These are phyloP conservation scores for Brachyopa scutellaris DNA, from an alignment of 2,888 invertebrate genomes.

Conservation along the genomic window DNA sequence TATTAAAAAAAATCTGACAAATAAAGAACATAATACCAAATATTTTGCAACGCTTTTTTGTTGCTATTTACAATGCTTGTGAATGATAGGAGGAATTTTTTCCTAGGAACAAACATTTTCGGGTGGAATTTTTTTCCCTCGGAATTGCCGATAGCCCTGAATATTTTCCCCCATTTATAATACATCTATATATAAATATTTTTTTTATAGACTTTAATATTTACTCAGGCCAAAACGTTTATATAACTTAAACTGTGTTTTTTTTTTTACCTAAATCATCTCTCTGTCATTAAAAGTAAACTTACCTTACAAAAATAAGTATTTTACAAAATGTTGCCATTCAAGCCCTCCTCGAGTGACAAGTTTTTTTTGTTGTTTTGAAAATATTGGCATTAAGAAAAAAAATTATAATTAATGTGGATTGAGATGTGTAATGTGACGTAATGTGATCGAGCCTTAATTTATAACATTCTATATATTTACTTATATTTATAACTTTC, in stretches of 20 bases:
- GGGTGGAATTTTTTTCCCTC: too few relatives aligned
- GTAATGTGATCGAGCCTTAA: conserved; percentile 52
- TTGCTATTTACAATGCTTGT: too few relatives aligned
- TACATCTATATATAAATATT: neutral
- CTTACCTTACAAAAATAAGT: conserved; percentile 22
- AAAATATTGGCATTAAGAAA: neutral
- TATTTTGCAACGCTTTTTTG: too few relatives aligned
- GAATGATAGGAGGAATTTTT: too few relatives aligned
- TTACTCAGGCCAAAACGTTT: conserved; percentile 2
- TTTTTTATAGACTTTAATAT: conserved; percentile 6
- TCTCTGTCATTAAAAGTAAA: conserved; percentile 3
- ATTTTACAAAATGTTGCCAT: conserved; percentile 31
- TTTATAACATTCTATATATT: conserved; percentile 35
- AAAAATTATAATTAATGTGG: neutral
- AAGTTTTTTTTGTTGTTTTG: neutral
- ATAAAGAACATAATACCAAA: too few relatives aligned
- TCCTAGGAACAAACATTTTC: too few relatives aligned
- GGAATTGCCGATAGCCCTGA: too few relatives aligned
- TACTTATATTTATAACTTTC: conserved; percentile 56
- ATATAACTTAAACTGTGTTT: conserved; percentile 16
- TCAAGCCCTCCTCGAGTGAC: neutral
- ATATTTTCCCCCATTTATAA: too few relatives aligned
- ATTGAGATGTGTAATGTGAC: conserved; percentile 14
- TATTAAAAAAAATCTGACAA: too few relatives aligned
- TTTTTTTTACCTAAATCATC: conserved; percentile 1